These are phyloP conservation scores for Pachymerium ferrugineum DNA, from an alignment of 2,888 invertebrate species.

Conservation along the genomic window DNA sequence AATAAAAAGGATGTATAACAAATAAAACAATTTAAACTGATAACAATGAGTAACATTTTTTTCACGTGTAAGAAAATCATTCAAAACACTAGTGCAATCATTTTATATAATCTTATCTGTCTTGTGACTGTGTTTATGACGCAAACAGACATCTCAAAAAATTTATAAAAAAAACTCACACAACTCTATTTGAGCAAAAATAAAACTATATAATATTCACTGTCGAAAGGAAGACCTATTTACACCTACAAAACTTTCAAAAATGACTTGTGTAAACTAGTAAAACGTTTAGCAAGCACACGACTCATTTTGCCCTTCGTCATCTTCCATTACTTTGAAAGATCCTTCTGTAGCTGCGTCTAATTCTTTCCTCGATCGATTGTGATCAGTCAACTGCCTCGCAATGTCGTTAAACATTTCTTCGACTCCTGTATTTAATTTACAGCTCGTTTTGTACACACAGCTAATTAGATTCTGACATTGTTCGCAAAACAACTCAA, in stretches of 20 bases:
- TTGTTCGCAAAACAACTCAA: slow-evolving; percentile 85
- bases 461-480: slow-evolving; percentile 84
- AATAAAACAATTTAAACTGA: too few relatives aligned
- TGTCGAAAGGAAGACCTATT: not conserved
- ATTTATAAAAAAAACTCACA: not conserved
- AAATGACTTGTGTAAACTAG: not conserved
- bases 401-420: slow-evolving; percentile 89
- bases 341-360: slow-evolving; percentile 49
- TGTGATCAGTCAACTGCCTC: slow-evolving; percentile 68
- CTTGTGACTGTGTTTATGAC: too few relatives aligned
- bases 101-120: too few relatives aligned
- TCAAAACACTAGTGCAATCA: too few relatives aligned
- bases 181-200: slow-evolving; percentile 7
- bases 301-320: slow-evolving; percentile 32
- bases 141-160: not conserved
- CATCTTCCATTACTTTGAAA: slow-evolving; percentile 38
- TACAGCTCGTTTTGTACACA: slow-evolving; percentile 84
- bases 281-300: slow-evolving; percentile 33
- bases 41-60: too few relatives aligned
- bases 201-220: not conserved
- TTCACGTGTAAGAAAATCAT: too few relatives aligned
- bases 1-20: too few relatives aligned
- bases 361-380: slow-evolving; percentile 73
- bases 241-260: not conserved
- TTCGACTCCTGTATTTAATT: slow-evolving; percentile 75